Conservation (phyloP, 2,888 invertebrate genomes). For the Plagiodera versicolora region DNA sequence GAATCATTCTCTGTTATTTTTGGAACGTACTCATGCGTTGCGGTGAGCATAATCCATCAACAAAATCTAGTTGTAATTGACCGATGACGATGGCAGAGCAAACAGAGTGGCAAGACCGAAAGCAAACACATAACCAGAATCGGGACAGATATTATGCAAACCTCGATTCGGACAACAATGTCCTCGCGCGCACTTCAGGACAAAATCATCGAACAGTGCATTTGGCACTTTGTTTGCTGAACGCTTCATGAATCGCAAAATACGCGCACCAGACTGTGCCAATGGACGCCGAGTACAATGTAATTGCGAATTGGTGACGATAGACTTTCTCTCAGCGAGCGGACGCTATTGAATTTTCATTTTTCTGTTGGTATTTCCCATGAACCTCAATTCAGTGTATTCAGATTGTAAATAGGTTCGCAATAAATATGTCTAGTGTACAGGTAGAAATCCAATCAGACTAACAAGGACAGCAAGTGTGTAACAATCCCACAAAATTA, state of each 20-base stretch:
- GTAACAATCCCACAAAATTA: too few relatives aligned
- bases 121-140: constrained; percentile 29
- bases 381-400: too few relatives aligned
- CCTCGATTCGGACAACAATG: constrained; percentile 42
- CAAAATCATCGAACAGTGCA: constrained; percentile 45
- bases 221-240: constrained; percentile 44
- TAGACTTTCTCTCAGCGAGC: background rate
- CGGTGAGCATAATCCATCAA: constrained; percentile 15
- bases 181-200: constrained; percentile 41
- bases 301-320: constrained; percentile 27
- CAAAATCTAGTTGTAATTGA: constrained; percentile 21
- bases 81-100: constrained; percentile 33
- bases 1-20: too few relatives aligned
- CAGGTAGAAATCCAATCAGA: too few relatives aligned
- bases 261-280: constrained; percentile 2
- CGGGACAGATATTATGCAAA: constrained; percentile 36
- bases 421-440: too few relatives aligned
- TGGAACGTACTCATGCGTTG: background rate
- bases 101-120: constrained; percentile 26
- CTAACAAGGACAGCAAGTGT: too few relatives aligned
- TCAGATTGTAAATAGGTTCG: too few relatives aligned
- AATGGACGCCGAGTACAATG: constrained; percentile 26
- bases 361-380: too few relatives aligned
- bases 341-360: too few relatives aligned
- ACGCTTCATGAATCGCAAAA: constrained; percentile 39